These are phyloP conservation scores for Parnassius orleans DNA, from an alignment of 2,888 invertebrate genomes.

Conservation along the genomic window DNA sequence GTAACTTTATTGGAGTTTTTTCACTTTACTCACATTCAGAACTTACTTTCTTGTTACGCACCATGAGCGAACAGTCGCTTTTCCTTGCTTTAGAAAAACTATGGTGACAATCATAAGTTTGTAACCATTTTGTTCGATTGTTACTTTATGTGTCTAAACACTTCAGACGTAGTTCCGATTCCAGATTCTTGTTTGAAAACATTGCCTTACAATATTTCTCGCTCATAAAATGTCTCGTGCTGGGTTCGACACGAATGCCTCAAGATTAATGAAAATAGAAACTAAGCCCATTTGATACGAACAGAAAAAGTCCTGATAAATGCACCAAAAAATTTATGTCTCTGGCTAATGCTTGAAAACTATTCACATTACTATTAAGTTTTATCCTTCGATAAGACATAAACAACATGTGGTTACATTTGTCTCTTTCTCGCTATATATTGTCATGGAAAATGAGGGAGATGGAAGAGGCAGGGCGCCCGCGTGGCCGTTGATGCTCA, in stretches of 20 bases:
- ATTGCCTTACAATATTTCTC: too few species aligned
- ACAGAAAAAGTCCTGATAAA: slow-evolving; percentile 72
- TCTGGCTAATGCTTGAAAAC: slow-evolving; percentile 69
- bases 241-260: slow-evolving; percentile 47
- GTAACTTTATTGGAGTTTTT: too few species aligned
- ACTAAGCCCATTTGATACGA: slow-evolving; percentile 50
- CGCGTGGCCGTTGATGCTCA: slow-evolving; percentile 73
- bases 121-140: too few species aligned
- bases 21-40: too few species aligned
- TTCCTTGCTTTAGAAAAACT: too few species aligned
- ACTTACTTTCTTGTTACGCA: too few species aligned
- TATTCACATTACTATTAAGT: slow-evolving; percentile 71
- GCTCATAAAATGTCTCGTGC: slow-evolving; percentile 42
- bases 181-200: too few species aligned
- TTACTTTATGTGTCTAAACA: too few species aligned
- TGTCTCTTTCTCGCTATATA: slow-evolving; percentile 56
- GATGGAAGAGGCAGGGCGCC: slow-evolving; percentile 70
- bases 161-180: too few species aligned
- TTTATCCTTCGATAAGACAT: slow-evolving; percentile 76
- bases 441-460: slow-evolving; percentile 59
- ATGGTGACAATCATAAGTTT: too few species aligned
- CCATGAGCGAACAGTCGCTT: too few species aligned
- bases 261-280: slow-evolving; percentile 63
- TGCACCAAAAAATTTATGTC: slow-evolving; percentile 67
- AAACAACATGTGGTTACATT: slow-evolving; percentile 46